These are phyloP conservation scores for Nannospalax galili DNA, from an alignment of 2,113 vertebrate species.

Conservation along the genomic window DNA sequence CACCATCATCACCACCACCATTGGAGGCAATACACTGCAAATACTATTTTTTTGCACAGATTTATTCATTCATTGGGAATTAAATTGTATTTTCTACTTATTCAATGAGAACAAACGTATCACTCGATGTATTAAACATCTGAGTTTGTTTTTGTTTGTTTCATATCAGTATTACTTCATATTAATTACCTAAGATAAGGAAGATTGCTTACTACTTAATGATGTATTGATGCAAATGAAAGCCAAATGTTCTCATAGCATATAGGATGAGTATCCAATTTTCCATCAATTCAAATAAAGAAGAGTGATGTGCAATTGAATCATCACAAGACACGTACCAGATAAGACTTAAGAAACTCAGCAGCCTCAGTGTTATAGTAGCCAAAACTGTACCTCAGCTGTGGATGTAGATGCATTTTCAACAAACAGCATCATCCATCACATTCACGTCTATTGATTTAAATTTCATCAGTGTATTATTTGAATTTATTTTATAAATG, in stretches of 20 bases:
- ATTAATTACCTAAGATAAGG: background rate
- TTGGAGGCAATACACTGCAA: background rate
- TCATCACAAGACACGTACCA: background rate
- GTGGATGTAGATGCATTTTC: background rate
- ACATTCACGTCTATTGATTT: background rate
- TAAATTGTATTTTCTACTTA: background rate
- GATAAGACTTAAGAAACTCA: background rate
- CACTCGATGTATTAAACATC: background rate
- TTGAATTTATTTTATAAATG: slow-evolving; percentile 1
- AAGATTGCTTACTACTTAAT: slow-evolving; percentile 25
- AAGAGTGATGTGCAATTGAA: background rate
- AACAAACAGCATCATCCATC: background rate
- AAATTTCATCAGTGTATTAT: background rate
- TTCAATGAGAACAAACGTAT: background rate
- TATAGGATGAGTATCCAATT: background rate
- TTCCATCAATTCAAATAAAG: slow-evolving; percentile 34
- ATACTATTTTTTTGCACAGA: background rate
- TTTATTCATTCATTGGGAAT: background rate
- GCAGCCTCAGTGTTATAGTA: background rate
- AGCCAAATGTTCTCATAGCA: background rate
- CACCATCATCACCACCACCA: background rate
- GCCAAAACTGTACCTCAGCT: background rate
- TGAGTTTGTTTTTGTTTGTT: slow-evolving; percentile 47
- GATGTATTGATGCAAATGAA: slow-evolving; percentile 25
- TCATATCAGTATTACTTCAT: background rate